A percentile compares a stretch with the other conserved stretches of the same genome.
Evolutionary conservation across 2,797 vertebrate genomes (phyloP).

Genomic region (Rhynchonycteris naso): DNA sequence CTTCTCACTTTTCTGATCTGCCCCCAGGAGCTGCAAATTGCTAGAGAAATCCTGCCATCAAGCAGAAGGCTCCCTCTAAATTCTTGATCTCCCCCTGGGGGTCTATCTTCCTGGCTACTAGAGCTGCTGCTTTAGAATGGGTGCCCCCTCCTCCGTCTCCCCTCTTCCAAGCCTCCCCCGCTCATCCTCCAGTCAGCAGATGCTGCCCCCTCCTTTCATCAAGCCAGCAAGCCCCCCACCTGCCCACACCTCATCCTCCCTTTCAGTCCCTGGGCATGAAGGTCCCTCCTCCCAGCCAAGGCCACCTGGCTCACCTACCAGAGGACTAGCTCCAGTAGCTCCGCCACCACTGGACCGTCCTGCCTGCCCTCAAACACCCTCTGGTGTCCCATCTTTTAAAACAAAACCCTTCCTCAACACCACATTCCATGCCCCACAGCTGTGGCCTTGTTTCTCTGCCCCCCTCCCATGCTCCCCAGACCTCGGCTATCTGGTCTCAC

Average conservation of each 20-base stretch:
- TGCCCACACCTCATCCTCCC: background rate
- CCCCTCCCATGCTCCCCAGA: background rate
- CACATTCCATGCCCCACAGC: fast-evolving
- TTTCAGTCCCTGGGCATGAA: background rate
- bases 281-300: background rate
- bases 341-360: too few relatives aligned
- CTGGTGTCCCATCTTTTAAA: background rate
- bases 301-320: background rate
- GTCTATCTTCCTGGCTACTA: background rate
- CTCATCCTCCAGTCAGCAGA: background rate
- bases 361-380: background rate
- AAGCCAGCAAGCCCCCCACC: background rate
- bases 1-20: background rate
- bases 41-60: background rate
- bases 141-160: background rate
- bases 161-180: background rate
- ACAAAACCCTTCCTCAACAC: background rate
- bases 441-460: background rate
- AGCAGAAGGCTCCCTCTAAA: background rate
- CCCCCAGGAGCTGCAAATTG: background rate
- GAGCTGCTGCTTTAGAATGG: background rate
- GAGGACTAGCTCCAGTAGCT: background rate
- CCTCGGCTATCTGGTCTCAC: background rate
- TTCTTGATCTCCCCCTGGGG: background rate
- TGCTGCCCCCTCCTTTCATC: background rate